Evolutionary conservation across 2,888 invertebrate species (phyloP).

Genomic region (Drosophila ezoana): DNA sequence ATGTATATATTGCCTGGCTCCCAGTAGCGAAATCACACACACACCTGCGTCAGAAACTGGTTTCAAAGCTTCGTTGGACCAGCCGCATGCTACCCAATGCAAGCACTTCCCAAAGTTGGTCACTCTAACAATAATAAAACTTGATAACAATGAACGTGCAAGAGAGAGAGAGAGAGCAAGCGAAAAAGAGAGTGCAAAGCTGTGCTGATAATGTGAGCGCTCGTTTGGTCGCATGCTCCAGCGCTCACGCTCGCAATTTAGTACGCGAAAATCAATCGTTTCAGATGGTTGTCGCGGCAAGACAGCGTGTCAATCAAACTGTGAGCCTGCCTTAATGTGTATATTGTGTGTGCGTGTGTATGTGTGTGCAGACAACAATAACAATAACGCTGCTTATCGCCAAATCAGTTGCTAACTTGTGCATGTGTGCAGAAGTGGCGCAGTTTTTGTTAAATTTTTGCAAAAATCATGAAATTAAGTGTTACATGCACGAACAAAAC

Average conservation of each 20-base stretch:
- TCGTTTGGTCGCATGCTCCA: conserved; percentile 47
- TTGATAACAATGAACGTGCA: conserved; percentile 65
- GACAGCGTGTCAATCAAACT: conserved; percentile 49
- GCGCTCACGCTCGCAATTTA: conserved; percentile 61
- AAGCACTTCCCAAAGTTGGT: conserved; percentile 58
- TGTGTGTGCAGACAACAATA: conserved; percentile 50
- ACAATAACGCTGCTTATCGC: conserved; percentile 66
- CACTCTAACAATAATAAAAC: conserved; percentile 60
- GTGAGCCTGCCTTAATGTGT: conserved; percentile 64
- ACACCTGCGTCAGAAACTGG: conserved; percentile 63
- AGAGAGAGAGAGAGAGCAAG: conserved; percentile 22
- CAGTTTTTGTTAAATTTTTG: conserved; percentile 47
- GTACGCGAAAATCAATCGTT: conserved; percentile 81
- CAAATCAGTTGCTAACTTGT: conserved; percentile 64
- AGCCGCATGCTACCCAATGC: conserved; percentile 41
- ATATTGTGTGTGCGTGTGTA: conserved; percentile 26
- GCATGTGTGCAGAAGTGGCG: conserved; percentile 38
- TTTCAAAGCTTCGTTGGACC: conserved; percentile 55
- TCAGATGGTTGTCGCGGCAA: conserved; percentile 59
- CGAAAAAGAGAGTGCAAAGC: conserved; percentile 43
- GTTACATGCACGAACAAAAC: conserved; percentile 35
- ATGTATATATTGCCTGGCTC: background rate
- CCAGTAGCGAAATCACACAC: conserved; percentile 10
- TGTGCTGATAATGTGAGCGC: conserved; percentile 64
- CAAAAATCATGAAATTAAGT: conserved; percentile 58